phyloP scores from a whole-genome alignment of 2,888 invertebrate species.

The Pediacus dermestoides region DNA sequence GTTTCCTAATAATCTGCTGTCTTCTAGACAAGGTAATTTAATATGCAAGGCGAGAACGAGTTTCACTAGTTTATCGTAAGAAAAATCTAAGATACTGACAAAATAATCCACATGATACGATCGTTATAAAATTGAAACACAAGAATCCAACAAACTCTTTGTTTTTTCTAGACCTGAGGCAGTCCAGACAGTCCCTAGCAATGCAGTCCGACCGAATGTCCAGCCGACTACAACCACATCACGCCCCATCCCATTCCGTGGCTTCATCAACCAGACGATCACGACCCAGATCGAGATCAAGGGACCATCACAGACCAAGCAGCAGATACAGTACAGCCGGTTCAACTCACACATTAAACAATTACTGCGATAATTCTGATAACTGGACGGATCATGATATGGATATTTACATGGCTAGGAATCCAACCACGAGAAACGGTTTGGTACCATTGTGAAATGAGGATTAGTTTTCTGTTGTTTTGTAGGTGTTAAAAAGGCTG shows the following conservation, averaged over 20 bases:
- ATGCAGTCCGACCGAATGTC: slow-evolving; percentile 79
- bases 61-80: no score
- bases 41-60: no score
- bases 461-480: no score
- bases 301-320: slow-evolving; percentile 68
- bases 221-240: slow-evolving; percentile 62
- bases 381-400: slow-evolving; percentile 95
- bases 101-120: no score
- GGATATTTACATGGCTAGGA: slow-evolving; percentile 92
- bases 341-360: slow-evolving; percentile 75
- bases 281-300: slow-evolving; percentile 74
- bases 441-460: slow-evolving; percentile 68
- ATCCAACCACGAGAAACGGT: slow-evolving; percentile 81
- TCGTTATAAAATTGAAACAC: no score
- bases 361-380: slow-evolving; percentile 85
- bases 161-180: slow-evolving; percentile 67
- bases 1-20: slow-evolving; percentile 72
- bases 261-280: slow-evolving; percentile 55
- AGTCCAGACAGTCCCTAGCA: slow-evolving; percentile 81
- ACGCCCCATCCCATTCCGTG: slow-evolving; percentile 55
- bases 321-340: slow-evolving; percentile 76
- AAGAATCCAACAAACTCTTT: no score
- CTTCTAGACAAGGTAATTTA: slow-evolving; percentile 62
- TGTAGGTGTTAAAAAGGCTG: slow-evolving; percentile 18
- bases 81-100: no score